A percentile compares a stretch with the other conserved stretches of the same genome.
Conservation (phyloP, 2,113 vertebrate species). For the Leptobrachium ailaonicum region DNA sequence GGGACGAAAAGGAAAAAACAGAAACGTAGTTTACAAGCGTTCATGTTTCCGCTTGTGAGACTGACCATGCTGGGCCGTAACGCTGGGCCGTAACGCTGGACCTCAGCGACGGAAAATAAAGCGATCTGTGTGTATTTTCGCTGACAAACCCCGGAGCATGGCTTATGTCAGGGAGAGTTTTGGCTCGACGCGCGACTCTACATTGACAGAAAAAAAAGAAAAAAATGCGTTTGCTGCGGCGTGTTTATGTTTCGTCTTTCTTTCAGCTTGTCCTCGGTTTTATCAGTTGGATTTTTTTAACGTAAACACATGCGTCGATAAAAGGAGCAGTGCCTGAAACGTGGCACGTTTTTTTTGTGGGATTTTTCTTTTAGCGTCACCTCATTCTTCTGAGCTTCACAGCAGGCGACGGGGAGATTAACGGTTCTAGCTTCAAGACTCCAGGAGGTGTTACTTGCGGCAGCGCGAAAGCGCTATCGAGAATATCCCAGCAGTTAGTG, state of each 20-base stretch:
- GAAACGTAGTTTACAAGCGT: not conserved
- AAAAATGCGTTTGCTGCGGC: conserved; percentile 43
- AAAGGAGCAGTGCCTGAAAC: not conserved
- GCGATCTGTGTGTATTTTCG: conserved; percentile 57
- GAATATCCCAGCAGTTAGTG: no score
- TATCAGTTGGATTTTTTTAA: conserved; percentile 9
- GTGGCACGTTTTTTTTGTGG: not conserved
- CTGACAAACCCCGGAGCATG: conserved; percentile 55
- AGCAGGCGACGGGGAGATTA: not conserved
- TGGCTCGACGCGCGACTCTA: conserved; percentile 49
- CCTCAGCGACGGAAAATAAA: conserved; percentile 54
- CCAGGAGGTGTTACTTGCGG: no score
- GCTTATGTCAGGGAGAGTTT: conserved; percentile 53
- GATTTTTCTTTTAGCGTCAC: conserved; percentile 27
- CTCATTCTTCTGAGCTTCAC: not conserved
- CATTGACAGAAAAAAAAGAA: conserved; percentile 53
- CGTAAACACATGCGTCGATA: conserved; percentile 38
- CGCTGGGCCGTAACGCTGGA: conserved; percentile 47
- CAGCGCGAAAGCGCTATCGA: no score
- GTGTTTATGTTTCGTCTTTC: conserved; percentile 54
- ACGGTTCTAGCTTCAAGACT: not conserved
- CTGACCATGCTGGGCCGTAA: conserved; percentile 14
- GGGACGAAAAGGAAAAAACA: not conserved
- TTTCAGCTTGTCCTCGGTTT: conserved; percentile 51
- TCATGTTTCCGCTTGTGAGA: conserved; percentile 35